Evolutionary conservation across 2,113 vertebrate species (phyloP).

Genomic region (Sorex fumeus): DNA sequence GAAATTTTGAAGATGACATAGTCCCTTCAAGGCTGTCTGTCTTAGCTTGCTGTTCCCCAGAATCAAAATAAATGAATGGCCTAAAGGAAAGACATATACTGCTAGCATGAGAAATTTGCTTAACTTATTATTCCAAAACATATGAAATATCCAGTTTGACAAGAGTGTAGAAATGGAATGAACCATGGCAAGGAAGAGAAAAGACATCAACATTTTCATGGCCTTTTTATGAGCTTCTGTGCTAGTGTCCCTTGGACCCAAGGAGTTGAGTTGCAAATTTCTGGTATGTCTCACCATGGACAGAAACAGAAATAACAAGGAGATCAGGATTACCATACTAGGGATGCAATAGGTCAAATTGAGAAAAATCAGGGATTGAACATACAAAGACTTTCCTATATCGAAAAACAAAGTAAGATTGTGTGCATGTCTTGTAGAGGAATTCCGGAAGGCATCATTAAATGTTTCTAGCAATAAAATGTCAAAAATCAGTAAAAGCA

Average conservation of each 20-base stretch:
- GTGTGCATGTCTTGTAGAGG: not conserved
- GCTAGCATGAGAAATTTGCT: not conserved
- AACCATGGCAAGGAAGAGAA: constrained; percentile 59
- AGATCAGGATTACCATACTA: not conserved
- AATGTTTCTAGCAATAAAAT: constrained; percentile 33
- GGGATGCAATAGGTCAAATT: not conserved
- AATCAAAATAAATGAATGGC: constrained; percentile 65
- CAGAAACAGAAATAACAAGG: constrained; percentile 33
- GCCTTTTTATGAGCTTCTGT: constrained; percentile 19
- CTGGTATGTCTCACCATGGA: constrained; percentile 60
- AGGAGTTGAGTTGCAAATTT: not conserved
- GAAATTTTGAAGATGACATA: not conserved
- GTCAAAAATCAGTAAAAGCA: not conserved
- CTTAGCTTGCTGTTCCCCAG: constrained; percentile 57
- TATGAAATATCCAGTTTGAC: not conserved
- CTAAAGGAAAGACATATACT: constrained; percentile 17
- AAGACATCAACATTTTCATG: constrained; percentile 63
- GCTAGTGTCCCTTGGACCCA: constrained; percentile 3
- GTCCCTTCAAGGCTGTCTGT: not conserved
- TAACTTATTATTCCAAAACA: accelerated
- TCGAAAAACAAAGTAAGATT: not conserved
- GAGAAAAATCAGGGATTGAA: not conserved
- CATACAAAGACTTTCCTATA: accelerated
- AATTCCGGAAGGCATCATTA: not conserved
- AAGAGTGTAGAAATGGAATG: not conserved